phyloP scores from a whole-genome alignment of 2,113 vertebrate genomes.

The Emydocephalus ijimae region DNA sequence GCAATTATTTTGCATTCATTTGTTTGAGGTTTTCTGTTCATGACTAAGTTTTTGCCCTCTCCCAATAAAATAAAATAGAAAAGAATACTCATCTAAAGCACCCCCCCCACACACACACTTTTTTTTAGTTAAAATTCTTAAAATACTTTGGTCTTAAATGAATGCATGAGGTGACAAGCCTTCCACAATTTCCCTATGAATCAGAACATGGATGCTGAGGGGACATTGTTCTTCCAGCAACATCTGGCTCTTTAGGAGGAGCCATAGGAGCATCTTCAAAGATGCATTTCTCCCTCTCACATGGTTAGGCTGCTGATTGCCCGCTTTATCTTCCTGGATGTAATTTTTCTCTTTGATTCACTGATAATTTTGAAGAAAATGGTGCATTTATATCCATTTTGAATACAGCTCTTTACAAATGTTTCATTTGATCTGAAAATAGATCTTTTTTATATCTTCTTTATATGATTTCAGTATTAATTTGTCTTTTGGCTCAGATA shows the following conservation, averaged over 20 bases:
- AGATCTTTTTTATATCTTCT: slow-evolving; percentile 64
- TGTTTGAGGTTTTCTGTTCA: slow-evolving; percentile 21
- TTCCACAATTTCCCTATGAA: slow-evolving; percentile 58
- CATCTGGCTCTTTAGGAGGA: slow-evolving; percentile 72
- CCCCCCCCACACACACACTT: background rate
- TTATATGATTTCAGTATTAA: slow-evolving; percentile 62
- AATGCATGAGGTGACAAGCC: slow-evolving; percentile 59
- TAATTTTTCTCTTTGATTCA: slow-evolving; percentile 77
- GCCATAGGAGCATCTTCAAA: slow-evolving; percentile 69
- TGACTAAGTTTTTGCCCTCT: slow-evolving; percentile 11
- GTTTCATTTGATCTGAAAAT: slow-evolving; percentile 68
- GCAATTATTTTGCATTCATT: background rate
- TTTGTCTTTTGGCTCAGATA: slow-evolving; percentile 57
- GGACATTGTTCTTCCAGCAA: slow-evolving; percentile 69
- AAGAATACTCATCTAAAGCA: slow-evolving; percentile 43
- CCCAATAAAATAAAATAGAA: slow-evolving; percentile 4
- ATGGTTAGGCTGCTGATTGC: slow-evolving; percentile 62
- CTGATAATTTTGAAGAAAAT: slow-evolving; percentile 72
- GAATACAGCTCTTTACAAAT: slow-evolving; percentile 72
- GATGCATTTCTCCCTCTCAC: slow-evolving; percentile 62
- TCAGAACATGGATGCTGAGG: slow-evolving; percentile 66
- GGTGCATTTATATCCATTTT: slow-evolving; percentile 76
- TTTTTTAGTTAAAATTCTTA: slow-evolving; percentile 50
- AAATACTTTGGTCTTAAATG: slow-evolving; percentile 59
- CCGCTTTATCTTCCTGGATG: slow-evolving; percentile 71